Base-by-base conservation (phyloP, 2,113 vertebrate species). In the Rhodinocichla rosea region DNA sequence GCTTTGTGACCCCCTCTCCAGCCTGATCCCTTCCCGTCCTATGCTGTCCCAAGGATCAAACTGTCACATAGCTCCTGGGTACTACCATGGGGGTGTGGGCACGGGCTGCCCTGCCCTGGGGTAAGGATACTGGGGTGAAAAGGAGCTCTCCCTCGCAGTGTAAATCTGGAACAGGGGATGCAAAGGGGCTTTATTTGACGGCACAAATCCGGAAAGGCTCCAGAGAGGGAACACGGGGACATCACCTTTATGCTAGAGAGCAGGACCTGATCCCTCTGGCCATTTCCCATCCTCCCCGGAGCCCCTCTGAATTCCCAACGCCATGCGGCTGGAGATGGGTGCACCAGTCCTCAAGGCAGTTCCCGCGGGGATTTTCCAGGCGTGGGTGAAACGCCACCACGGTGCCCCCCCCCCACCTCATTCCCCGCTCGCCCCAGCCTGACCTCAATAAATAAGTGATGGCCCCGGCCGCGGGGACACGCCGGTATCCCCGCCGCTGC, bases 401-500 rank as follows among this genome's bases (percentile, higher is more conserved):
- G 7, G 44, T 10, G 20, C 42, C 49, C 44, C 22, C 44, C 22
- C 79, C 75, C 63, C 19, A 45, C 62, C 76, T 35, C 47, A 9
- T 62, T 52, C 52, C 67, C 32, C 2, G 32, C 42, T 87, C 50
- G 89, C 89, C 86, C 82, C 63, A 67, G 63, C 68, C 89, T 94
- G 94, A 95, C 94, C 94, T 94, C 94, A 87, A 94, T 95, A 92
- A 92, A 94, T 94, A 92, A 94, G 81, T 94, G 62, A 95, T 92
- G 56, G 60, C 76, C 45, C 2, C 35, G 30, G 70, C 44, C 39
- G 19, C 71, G 60, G 80, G 80, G 59, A 77, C 80, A 73, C 35
- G 8, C 42, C 18, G 52, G 74, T 67, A 47, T 57, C 57, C 57
- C 74, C n/a, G 40, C 23, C 23, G 47, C 74, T 37, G 70, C n/a